These are phyloP conservation scores for Chelonus insularis DNA, from an alignment of 1,140 invertebrate species.

Conservation along the genomic window DNA sequence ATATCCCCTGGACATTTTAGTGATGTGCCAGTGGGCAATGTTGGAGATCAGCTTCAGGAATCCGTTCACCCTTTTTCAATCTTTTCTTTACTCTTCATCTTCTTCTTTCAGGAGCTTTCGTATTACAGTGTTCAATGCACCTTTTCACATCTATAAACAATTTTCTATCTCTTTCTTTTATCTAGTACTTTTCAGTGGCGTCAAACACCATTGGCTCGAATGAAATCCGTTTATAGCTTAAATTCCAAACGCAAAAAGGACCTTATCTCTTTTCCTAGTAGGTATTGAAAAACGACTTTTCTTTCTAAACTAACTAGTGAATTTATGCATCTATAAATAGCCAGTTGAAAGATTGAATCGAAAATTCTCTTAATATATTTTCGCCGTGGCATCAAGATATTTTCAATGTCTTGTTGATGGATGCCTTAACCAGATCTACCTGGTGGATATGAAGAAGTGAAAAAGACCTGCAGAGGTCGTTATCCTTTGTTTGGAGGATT, in stretches of 20 bases:
- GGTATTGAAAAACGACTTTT: too few relatives aligned
- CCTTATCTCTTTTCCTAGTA: too few relatives aligned
- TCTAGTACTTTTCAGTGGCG: neutral
- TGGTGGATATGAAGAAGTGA: neutral
- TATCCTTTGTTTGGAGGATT: constrained; percentile 27
- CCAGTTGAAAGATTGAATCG: too few relatives aligned
- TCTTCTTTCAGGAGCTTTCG: neutral
- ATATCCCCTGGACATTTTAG: neutral
- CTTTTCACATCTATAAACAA: constrained; percentile 3
- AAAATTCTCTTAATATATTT: too few relatives aligned
- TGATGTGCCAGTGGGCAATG: constrained; percentile 1
- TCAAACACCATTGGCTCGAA: neutral
- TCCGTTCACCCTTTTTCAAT: neutral
- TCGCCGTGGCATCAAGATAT: too few relatives aligned
- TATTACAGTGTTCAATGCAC: neutral
- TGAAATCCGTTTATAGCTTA: constrained; percentile 23
- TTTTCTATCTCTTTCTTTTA: neutral
- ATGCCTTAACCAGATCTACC: too few relatives aligned
- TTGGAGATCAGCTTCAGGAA: neutral
- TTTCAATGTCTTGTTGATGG: too few relatives aligned
- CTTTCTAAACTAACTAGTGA: too few relatives aligned
- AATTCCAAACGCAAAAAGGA: constrained; percentile 23
- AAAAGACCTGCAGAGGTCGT: constrained; percentile 15
- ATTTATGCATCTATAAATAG: too few relatives aligned
- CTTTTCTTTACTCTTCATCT: neutral